Percentiles rank a stretch among this genome's conserved stretches.
Evolutionary conservation across 2,888 invertebrate species (phyloP).

Genomic region (Colletes collaris): DNA sequence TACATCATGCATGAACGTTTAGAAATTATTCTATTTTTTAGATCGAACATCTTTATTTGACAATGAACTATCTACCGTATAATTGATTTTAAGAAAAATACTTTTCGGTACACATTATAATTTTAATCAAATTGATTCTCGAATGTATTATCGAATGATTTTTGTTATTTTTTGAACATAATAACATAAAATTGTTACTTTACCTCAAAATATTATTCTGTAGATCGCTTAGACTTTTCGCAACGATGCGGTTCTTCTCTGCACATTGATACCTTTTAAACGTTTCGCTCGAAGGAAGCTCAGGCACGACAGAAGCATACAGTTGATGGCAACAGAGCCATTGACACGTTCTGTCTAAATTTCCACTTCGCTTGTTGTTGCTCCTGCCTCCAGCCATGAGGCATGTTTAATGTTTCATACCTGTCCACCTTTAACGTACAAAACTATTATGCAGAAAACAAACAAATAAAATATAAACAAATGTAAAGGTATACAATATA

Average conservation of each 20-base stretch:
- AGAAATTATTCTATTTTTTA: conserved; percentile 19
- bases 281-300: conserved; percentile 67
- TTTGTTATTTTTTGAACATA: not conserved
- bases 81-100: not conserved
- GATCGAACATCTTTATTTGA: not conserved
- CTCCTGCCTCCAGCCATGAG: conserved; percentile 81
- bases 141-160: not conserved
- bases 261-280: conserved; percentile 72
- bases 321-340: conserved; percentile 70
- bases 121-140: not conserved
- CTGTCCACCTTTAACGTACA: conserved; percentile 72
- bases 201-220: conserved; percentile 78
- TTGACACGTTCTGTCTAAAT: conserved; percentile 75
- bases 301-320: conserved; percentile 64
- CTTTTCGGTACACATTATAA: not conserved
- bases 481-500: no score
- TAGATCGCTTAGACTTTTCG: conserved; percentile 69
- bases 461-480: not conserved
- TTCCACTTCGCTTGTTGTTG: conserved; percentile 77
- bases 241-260: conserved; percentile 69
- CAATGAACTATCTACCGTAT: not conserved
- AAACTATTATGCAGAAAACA: not conserved
- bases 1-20: conserved; percentile 32
- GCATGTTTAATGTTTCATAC: conserved; percentile 79
- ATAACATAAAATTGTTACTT: conserved; percentile 21